These are phyloP conservation scores for Lichenostomus cassidix DNA, from an alignment of 2,113 vertebrate species.

Conservation along the genomic window DNA sequence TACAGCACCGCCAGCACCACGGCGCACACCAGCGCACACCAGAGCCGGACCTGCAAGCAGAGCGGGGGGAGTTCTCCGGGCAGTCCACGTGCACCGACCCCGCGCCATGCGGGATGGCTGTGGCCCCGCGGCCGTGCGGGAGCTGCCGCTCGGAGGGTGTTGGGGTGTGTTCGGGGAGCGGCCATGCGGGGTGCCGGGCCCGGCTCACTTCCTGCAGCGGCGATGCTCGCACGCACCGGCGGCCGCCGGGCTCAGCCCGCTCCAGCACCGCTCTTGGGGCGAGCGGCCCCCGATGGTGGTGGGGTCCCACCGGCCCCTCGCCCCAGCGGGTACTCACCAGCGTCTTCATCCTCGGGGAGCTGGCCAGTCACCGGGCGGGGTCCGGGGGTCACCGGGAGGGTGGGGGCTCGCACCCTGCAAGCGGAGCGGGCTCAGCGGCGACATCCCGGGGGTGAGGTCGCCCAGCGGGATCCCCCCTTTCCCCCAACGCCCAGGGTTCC, in stretches of 20 bases:
- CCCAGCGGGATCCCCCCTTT: neutral
- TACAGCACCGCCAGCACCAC: neutral
- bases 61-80: neutral
- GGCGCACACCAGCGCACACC: neutral
- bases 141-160: neutral
- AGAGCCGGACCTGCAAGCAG: constrained; percentile 54
- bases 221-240: neutral
- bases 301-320: neutral
- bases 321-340: neutral
- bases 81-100: neutral
- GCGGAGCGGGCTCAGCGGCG: neutral
- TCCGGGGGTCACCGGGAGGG: neutral
- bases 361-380: neutral
- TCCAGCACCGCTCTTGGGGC: neutral
- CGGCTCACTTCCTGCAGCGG: neutral
- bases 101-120: neutral
- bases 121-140: accelerated
- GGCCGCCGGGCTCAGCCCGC: neutral
- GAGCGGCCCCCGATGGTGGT: neutral
- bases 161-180: neutral
- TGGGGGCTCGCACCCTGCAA: neutral
- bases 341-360: constrained; percentile 13
- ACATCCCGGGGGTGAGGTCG: neutral
- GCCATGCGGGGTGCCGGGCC: neutral
- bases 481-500: neutral